phyloP scores from a whole-genome alignment of 2,888 invertebrate species.

The Lithodes maja region DNA sequence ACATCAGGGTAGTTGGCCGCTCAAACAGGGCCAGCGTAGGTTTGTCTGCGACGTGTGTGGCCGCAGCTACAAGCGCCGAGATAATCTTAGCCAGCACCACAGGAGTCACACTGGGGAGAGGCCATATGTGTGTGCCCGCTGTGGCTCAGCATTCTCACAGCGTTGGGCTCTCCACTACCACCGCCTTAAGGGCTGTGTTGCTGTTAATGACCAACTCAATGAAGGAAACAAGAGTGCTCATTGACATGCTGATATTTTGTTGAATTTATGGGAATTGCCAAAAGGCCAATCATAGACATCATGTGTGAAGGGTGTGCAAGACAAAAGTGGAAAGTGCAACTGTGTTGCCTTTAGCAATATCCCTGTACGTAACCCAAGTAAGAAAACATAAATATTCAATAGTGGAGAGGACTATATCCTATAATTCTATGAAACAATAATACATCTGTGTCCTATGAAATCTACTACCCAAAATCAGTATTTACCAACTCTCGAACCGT shows the following conservation, averaged over 20 bases:
- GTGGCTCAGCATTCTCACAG: constrained; percentile 64
- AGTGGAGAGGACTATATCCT: no score
- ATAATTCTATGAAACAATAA: no score
- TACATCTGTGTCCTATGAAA: no score
- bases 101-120: constrained; percentile 58
- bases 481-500: no score
- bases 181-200: constrained; percentile 47
- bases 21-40: constrained; percentile 37
- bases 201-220: constrained; percentile 6
- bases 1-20: constrained; percentile 46
- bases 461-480: no score
- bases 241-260: neutral
- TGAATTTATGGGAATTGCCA: no score
- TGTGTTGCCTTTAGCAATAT: no score
- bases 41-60: constrained; percentile 63
- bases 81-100: constrained; percentile 58
- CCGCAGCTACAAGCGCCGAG: constrained; percentile 61
- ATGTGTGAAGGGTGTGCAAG: no score
- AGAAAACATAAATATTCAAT: no score
- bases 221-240: constrained; percentile 4
- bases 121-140: constrained; percentile 55
- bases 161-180: constrained; percentile 64
- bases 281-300: no score
- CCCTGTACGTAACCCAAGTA: no score
- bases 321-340: no score